A percentile compares a stretch with the other conserved stretches of the same genome.
Evolutionary conservation across 1,140 invertebrate genomes (phyloP).

Genomic region (Neoseiulus cucumeris): DNA sequence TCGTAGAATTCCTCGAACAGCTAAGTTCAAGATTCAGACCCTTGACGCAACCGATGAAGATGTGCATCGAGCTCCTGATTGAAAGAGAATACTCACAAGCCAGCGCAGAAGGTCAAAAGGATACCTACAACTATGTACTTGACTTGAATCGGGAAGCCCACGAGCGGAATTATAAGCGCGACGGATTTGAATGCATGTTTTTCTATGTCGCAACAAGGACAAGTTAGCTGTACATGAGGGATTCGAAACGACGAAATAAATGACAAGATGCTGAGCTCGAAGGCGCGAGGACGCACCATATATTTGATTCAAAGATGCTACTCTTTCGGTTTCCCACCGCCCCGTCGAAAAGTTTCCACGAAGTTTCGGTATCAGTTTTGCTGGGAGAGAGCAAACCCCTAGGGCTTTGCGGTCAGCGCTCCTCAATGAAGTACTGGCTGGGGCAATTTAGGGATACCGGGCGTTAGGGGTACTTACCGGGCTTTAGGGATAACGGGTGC

Average conservation of each 20-base stretch:
- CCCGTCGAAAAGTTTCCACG: no score
- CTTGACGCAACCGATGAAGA: slow-evolving; percentile 93
- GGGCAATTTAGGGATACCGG: no score
- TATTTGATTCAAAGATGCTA: no score
- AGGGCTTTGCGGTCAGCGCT: no score
- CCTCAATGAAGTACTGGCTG: no score
- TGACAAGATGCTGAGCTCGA: no score
- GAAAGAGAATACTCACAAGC: slow-evolving; percentile 99
- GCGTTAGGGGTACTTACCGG: no score
- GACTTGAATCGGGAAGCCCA: background rate
- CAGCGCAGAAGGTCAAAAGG: slow-evolving; percentile 85
- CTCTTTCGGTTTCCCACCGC: no score
- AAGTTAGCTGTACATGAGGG: background rate
- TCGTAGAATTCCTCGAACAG: slow-evolving; percentile 88
- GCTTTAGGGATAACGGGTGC: no score
- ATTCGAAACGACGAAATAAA: background rate
- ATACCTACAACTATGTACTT: slow-evolving; percentile 38
- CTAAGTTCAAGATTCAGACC: slow-evolving; percentile 86
- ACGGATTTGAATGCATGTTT: background rate
- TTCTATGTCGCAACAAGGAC: background rate
- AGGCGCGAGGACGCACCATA: no score
- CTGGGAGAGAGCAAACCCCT: no score
- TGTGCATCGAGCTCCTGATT: slow-evolving; percentile 98
- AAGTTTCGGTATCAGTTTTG: no score
- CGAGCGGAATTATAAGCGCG: background rate